A percentile compares a stretch with the other conserved stretches of the same genome.
These are phyloP conservation scores for Anguilla obscura DNA, from an alignment of 2,797 vertebrate species.

Conservation along the genomic window DNA sequence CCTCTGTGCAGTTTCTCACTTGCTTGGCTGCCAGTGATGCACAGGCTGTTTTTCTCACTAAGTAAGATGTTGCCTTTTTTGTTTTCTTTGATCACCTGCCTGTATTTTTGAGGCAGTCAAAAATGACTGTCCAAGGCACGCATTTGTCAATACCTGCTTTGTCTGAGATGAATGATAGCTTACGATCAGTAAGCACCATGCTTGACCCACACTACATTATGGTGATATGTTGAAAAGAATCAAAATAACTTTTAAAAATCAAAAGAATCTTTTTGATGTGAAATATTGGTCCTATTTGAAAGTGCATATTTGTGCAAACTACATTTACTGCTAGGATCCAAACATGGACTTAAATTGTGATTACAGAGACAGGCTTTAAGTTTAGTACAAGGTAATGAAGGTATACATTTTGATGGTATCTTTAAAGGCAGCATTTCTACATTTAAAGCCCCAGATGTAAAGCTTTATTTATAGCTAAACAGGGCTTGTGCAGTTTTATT, in stretches of 20 bases:
- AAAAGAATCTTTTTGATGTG: neutral
- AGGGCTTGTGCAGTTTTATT: neutral
- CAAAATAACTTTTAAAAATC: neutral
- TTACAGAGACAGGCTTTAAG: neutral
- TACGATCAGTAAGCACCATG: neutral
- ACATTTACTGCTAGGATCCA: neutral
- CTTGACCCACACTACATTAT: neutral
- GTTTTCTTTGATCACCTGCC: constrained; percentile 38
- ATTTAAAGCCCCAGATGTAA: neutral
- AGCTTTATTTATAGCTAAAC: neutral
- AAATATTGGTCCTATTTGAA: neutral
- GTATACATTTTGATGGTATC: neutral
- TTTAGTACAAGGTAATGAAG: neutral
- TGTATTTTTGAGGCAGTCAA: constrained; percentile 41
- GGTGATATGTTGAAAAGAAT: neutral
- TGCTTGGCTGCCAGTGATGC: neutral
- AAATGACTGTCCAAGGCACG: constrained; percentile 44
- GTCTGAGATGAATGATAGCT: constrained; percentile 33
- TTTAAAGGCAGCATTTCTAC: neutral
- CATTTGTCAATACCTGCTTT: constrained; percentile 48
- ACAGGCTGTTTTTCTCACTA: neutral
- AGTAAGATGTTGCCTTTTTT: constrained; percentile 36
- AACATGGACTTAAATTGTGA: neutral
- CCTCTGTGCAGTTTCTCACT: neutral
- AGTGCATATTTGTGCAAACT: neutral